phyloP scores from a whole-genome alignment of 2,797 vertebrate species.

The Ispidina lecontei region DNA sequence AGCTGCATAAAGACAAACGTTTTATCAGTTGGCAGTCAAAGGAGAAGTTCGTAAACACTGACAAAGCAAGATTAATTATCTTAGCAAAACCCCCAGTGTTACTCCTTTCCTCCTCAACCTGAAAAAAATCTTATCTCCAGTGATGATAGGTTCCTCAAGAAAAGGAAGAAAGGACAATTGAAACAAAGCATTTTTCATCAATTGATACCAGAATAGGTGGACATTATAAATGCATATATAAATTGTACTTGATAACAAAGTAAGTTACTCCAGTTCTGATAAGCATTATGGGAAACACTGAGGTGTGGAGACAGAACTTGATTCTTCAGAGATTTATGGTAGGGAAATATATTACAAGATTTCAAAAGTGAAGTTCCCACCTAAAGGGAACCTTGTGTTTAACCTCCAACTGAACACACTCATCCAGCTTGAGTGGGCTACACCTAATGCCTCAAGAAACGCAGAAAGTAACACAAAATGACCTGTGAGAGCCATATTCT shows the following conservation, averaged over 20 bases:
- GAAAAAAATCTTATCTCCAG: background rate
- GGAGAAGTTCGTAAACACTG: background rate
- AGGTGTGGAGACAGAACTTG: background rate
- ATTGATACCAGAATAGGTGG: background rate
- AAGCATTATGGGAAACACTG: background rate
- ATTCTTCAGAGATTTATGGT: background rate
- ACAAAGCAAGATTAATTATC: background rate
- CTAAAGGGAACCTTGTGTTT: background rate
- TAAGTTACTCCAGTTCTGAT: background rate
- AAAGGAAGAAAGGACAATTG: background rate
- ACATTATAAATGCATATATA: background rate
- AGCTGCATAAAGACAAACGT: slow-evolving; percentile 77
- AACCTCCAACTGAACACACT: background rate
- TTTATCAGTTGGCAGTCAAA: background rate
- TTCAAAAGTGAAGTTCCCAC: background rate
- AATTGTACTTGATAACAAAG: background rate
- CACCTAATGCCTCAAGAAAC: background rate
- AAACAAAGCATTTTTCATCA: background rate
- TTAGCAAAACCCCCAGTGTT: background rate
- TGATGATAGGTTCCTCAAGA: background rate
- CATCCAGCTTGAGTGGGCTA: background rate
- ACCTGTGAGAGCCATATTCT: background rate
- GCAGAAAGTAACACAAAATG: background rate
- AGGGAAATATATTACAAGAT: background rate
- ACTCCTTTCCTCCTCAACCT: too few relatives aligned